Percentiles rank a stretch among this genome's conserved stretches.
Evolutionary conservation across 2,888 invertebrate genomes (phyloP).

Genomic region (Callyntrura sp.): DNA sequence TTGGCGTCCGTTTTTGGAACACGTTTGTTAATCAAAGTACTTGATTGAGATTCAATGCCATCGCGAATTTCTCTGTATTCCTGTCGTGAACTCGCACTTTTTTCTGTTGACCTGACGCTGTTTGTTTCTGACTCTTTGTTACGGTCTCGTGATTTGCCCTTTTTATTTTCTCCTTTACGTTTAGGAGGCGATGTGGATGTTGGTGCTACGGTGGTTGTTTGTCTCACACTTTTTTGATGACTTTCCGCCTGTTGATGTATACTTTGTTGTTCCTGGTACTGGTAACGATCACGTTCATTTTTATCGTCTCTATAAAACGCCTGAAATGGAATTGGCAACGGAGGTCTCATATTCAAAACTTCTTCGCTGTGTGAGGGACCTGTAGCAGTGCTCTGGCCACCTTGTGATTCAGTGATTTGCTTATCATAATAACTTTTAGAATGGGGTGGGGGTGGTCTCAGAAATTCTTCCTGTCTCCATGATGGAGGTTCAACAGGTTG

Average conservation of each 20-base stretch:
- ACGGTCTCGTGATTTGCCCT: background rate
- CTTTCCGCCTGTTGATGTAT: background rate
- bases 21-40: too few relatives aligned
- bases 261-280: background rate
- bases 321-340: background rate
- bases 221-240: background rate
- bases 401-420: too few relatives aligned
- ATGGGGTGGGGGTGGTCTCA: too few relatives aligned
- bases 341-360: constrained; percentile 28
- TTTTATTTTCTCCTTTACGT: background rate
- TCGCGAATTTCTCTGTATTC: too few relatives aligned
- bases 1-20: too few relatives aligned
- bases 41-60: too few relatives aligned
- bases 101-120: too few relatives aligned
- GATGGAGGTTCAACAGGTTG: background rate
- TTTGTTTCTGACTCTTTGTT: background rate
- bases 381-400: too few relatives aligned
- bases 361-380: too few relatives aligned
- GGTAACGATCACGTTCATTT: background rate
- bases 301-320: background rate
- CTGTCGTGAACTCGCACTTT: too few relatives aligned
- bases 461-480: too few relatives aligned
- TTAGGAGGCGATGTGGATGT: background rate
- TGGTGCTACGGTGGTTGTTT: background rate
- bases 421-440: too few relatives aligned